Conservation (phyloP, 2,797 vertebrate genomes). For the Clarias pachynema region DNA sequence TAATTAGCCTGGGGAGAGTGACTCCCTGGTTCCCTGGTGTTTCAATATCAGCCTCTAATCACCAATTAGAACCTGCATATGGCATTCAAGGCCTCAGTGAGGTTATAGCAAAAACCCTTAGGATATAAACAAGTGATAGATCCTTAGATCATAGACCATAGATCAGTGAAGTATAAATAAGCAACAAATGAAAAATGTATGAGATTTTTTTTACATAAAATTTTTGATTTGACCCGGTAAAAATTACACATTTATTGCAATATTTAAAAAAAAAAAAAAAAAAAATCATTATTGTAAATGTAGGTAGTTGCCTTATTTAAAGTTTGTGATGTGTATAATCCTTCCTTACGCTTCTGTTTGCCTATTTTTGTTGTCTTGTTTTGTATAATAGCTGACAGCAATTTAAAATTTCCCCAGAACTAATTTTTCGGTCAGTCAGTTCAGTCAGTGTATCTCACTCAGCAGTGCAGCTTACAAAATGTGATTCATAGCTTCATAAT, state of each 20-base stretch:
- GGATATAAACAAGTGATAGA: too few species aligned
- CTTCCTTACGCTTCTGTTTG: neutral
- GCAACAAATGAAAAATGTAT: neutral
- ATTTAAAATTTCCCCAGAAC: neutral
- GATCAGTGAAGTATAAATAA: constrained; percentile 22
- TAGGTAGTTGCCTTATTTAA: neutral
- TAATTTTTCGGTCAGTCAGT: constrained; percentile 11
- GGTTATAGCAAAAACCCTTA: constrained; percentile 14
- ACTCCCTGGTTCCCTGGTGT: constrained; percentile 59
- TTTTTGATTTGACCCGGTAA: neutral
- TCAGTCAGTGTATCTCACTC: constrained; percentile 19
- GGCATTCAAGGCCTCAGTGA: constrained; percentile 60
- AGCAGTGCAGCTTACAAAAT: constrained; percentile 20
- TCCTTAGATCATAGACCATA: neutral
- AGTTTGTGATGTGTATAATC: neutral
- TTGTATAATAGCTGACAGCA: neutral
- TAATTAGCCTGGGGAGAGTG: constrained; percentile 69
- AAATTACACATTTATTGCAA: neutral
- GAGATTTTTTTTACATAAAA: neutral
- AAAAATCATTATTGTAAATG: neutral
- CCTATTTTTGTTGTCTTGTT: neutral
- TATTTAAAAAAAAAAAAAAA: too few species aligned
- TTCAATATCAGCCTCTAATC: constrained; percentile 72
- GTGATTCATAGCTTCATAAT: constrained; percentile 12
- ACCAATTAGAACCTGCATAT: constrained; percentile 66